Evolutionary conservation across 2,113 vertebrate species (phyloP).

Genomic region (Clarias gariepinus): DNA sequence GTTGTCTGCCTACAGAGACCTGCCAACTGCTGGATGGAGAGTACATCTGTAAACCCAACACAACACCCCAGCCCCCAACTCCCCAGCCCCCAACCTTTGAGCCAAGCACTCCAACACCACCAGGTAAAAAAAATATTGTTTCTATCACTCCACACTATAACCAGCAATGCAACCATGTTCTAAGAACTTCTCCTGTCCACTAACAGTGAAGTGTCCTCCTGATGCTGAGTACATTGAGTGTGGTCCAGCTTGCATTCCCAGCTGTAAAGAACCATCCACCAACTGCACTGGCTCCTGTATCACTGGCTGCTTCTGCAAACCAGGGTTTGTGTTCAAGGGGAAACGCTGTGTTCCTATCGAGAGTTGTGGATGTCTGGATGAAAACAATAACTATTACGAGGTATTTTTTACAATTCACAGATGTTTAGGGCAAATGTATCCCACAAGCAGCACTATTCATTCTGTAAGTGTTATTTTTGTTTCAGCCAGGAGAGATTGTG

Average conservation of each 20-base stretch:
- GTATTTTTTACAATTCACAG: constrained; percentile 52
- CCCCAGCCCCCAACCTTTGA: not conserved
- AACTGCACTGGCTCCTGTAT: constrained; percentile 70
- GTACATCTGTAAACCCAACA: constrained; percentile 70
- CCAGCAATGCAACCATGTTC: not conserved
- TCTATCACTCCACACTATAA: constrained; percentile 3
- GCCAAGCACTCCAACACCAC: not conserved
- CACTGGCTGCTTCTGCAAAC: constrained; percentile 77
- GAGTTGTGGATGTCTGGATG: constrained; percentile 75
- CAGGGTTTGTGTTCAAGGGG: constrained; percentile 73
- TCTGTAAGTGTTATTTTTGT: not conserved
- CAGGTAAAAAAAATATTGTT: not conserved
- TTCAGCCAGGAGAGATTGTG: constrained; percentile 73
- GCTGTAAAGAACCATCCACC: constrained; percentile 54
- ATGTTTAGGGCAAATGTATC: not conserved
- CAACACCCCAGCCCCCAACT: not conserved
- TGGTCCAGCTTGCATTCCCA: constrained; percentile 52
- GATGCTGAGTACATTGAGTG: constrained; percentile 58
- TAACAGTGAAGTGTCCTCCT: constrained; percentile 54
- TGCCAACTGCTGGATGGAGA: constrained; percentile 73
- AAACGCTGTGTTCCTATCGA: constrained; percentile 69
- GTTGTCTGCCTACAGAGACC: constrained; percentile 66
- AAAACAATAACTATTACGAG: constrained; percentile 75
- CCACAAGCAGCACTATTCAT: not conserved
- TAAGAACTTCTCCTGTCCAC: not conserved